These are phyloP conservation scores for Neria commutata DNA, from an alignment of 2,888 invertebrate genomes.

Conservation along the genomic window DNA sequence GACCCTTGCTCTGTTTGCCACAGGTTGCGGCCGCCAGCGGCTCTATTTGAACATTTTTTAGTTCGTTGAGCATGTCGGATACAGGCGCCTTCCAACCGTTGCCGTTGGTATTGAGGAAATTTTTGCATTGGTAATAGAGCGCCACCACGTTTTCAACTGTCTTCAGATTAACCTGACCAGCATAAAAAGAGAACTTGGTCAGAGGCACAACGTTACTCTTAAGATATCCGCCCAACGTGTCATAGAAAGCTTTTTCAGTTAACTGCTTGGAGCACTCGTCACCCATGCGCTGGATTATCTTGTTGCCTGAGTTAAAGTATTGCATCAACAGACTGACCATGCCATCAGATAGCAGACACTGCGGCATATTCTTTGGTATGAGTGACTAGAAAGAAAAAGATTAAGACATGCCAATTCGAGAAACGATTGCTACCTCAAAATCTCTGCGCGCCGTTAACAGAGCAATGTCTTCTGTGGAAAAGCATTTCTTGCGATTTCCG, in stretches of 20 bases:
- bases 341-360: slow-evolving; percentile 44
- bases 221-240: slow-evolving; percentile 57
- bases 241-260: slow-evolving; percentile 53
- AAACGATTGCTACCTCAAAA: slow-evolving; percentile 46
- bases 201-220: slow-evolving; percentile 53
- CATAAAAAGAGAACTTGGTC: slow-evolving; percentile 56
- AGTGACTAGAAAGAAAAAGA: slow-evolving; percentile 38
- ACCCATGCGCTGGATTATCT: slow-evolving; percentile 44
- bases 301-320: slow-evolving; percentile 54
- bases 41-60: slow-evolving; percentile 37
- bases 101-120: slow-evolving; percentile 57
- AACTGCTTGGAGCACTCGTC: slow-evolving; percentile 35
- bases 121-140: slow-evolving; percentile 48
- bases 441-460: slow-evolving; percentile 52
- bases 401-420: background rate
- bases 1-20: slow-evolving; percentile 23
- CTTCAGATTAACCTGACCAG: slow-evolving; percentile 47
- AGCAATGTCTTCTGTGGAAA: slow-evolving; percentile 54
- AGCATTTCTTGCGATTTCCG: slow-evolving; percentile 49
- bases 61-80: slow-evolving; percentile 38
- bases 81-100: slow-evolving; percentile 55
- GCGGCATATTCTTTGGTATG: slow-evolving; percentile 50
- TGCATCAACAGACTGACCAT: slow-evolving; percentile 48
- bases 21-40: slow-evolving; percentile 34
- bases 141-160: slow-evolving; percentile 44